phyloP scores from a whole-genome alignment of 92 coral and sea anemone species.

The Porites evermanni region DNA sequence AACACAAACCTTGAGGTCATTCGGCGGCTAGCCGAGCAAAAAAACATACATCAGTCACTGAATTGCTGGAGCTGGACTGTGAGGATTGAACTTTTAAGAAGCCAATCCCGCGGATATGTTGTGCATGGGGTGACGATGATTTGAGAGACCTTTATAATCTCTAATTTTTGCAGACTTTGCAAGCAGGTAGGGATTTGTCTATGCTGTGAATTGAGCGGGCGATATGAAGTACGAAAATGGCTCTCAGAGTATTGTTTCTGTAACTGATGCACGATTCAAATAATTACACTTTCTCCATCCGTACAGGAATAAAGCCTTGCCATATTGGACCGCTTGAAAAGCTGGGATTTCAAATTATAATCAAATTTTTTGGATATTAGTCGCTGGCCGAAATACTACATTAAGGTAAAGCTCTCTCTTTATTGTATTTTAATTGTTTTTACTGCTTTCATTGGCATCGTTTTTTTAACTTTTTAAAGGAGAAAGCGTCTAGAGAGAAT shows the following conservation, averaged over 20 bases:
- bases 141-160: background rate
- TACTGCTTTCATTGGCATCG: background rate
- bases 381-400: background rate
- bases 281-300: background rate
- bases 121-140: no score
- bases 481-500: background rate
- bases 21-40: background rate
- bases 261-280: background rate
- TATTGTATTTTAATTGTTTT: background rate
- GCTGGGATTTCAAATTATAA: conserved; percentile 1
- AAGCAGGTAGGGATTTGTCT: background rate
- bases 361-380: background rate
- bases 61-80: background rate
- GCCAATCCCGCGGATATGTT: no score
- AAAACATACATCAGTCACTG: background rate
- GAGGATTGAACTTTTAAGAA: background rate
- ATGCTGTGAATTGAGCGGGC: background rate
- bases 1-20: conserved; percentile 5
- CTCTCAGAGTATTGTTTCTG: background rate
- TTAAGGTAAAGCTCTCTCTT: conserved; percentile 9
- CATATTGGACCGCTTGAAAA: background rate
- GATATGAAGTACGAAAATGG: background rate
- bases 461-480: background rate
- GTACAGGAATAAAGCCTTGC: background rate
- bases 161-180: background rate